Conservation (phyloP, 2,113 vertebrate species). For the Menidia beryllina region DNA sequence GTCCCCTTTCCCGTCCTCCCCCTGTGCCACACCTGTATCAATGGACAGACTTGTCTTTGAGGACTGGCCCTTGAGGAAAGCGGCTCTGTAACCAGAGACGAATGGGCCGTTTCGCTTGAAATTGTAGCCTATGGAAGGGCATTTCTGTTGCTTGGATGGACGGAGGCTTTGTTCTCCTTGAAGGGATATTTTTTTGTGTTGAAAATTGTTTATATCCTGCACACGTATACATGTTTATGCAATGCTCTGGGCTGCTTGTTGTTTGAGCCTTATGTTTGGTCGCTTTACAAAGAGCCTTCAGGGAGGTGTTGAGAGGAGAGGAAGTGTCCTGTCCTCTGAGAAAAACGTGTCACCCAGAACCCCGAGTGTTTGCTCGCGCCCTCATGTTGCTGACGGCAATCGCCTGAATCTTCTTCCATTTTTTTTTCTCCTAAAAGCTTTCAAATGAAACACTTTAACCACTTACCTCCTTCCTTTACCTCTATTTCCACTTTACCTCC, state of each 20-base stretch:
- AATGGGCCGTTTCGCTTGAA: conserved; percentile 60
- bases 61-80: conserved; percentile 55
- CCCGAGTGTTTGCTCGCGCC: conserved; percentile 40
- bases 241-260: conserved; percentile 16
- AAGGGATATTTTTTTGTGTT: conserved; percentile 12
- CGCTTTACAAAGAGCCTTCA: conserved; percentile 44
- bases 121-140: conserved; percentile 51
- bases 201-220: conserved; percentile 27
- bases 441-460: conserved; percentile 64
- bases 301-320: conserved; percentile 8
- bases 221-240: conserved; percentile 12
- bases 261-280: conserved; percentile 42
- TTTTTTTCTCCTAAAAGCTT: conserved; percentile 31
- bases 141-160: conserved; percentile 33
- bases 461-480: conserved; percentile 53
- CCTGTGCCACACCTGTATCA: conserved; percentile 70
- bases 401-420: conserved; percentile 45
- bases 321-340: conserved; percentile 38
- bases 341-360: conserved; percentile 44
- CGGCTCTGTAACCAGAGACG: conserved; percentile 65
- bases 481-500: conserved; percentile 41
- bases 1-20: not conserved
- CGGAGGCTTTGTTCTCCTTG: not conserved
- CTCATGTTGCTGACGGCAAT: conserved; percentile 48
- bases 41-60: conserved; percentile 67